These are phyloP conservation scores for Lagocephalus sceleratus DNA, from an alignment of 2,797 vertebrate species.

Conservation along the genomic window DNA sequence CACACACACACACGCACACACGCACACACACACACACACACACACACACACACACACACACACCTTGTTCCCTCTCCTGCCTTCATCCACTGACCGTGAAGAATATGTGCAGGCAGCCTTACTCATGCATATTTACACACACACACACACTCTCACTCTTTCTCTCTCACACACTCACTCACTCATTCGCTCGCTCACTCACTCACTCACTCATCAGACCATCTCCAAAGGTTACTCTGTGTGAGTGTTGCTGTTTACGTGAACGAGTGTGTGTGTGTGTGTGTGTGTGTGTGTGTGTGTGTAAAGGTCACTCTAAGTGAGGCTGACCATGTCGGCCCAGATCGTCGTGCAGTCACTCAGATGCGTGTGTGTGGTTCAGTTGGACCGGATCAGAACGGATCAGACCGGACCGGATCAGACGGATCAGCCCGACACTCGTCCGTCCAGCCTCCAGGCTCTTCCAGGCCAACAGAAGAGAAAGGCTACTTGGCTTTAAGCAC, in stretches of 20 bases:
- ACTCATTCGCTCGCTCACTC: too few species aligned
- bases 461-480: constrained; percentile 46
- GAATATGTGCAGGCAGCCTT: constrained; percentile 73
- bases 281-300: constrained; percentile 35
- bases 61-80: constrained; percentile 48
- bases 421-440: constrained; percentile 44
- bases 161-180: too few species aligned
- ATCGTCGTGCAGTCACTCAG: too few species aligned
- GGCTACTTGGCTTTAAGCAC: constrained; percentile 66
- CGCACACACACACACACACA: constrained; percentile 15
- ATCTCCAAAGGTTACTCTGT: constrained; percentile 68
- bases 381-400: constrained; percentile 28
- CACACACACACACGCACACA: constrained; percentile 12
- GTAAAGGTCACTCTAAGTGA: constrained; percentile 68
- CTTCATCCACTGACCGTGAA: constrained; percentile 73
- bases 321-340: constrained; percentile 60
- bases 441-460: too few species aligned
- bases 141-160: constrained; percentile 5
- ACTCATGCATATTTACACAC: constrained; percentile 79
- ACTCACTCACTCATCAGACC: too few species aligned
- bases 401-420: constrained; percentile 43
- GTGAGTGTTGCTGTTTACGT: constrained; percentile 52
- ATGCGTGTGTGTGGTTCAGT: too few species aligned
- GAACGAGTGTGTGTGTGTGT: too few species aligned
- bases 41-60: constrained; percentile 26